Conservation (phyloP, 2,888 invertebrate genomes). For the Drosophila maculinotata region DNA sequence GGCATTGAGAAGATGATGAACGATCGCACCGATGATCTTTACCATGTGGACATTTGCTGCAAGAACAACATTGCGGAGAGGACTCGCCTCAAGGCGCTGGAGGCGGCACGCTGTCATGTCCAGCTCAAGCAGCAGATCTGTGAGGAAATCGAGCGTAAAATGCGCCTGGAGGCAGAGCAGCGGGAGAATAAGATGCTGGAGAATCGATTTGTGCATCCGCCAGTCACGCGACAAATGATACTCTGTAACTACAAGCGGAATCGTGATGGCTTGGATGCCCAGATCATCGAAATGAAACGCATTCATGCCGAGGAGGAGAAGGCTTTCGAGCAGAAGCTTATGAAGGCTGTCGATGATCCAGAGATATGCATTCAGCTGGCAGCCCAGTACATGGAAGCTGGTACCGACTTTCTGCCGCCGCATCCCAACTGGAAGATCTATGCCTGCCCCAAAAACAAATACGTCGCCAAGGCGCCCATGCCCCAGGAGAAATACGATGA, state of each 20-base stretch:
- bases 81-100: slow-evolving; percentile 60
- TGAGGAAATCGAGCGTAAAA: slow-evolving; percentile 70
- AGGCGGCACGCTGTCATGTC: slow-evolving; percentile 69
- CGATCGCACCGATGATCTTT: slow-evolving; percentile 72
- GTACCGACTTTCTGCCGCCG: slow-evolving; percentile 74
- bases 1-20: slow-evolving; percentile 68
- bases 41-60: slow-evolving; percentile 71
- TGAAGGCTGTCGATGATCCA: slow-evolving; percentile 73
- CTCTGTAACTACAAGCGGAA: slow-evolving; percentile 48
- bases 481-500: slow-evolving; percentile 30
- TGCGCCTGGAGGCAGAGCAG: slow-evolving; percentile 67
- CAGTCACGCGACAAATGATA: slow-evolving; percentile 55
- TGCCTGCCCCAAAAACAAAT: slow-evolving; percentile 59
- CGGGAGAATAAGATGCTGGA: slow-evolving; percentile 77
- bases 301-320: slow-evolving; percentile 69
- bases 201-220: slow-evolving; percentile 75
- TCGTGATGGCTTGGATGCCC: slow-evolving; percentile 69
- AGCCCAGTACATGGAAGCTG: slow-evolving; percentile 61
- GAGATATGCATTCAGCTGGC: slow-evolving; percentile 70
- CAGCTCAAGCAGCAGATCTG: slow-evolving; percentile 76
- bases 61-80: slow-evolving; percentile 66
- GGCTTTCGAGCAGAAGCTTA: slow-evolving; percentile 61
- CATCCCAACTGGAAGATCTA: slow-evolving; percentile 82
- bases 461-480: slow-evolving; percentile 51
- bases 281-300: slow-evolving; percentile 69